Evolutionary conservation across 2,797 vertebrate species (phyloP).

Genomic region (Cossypha polioptera): DNA sequence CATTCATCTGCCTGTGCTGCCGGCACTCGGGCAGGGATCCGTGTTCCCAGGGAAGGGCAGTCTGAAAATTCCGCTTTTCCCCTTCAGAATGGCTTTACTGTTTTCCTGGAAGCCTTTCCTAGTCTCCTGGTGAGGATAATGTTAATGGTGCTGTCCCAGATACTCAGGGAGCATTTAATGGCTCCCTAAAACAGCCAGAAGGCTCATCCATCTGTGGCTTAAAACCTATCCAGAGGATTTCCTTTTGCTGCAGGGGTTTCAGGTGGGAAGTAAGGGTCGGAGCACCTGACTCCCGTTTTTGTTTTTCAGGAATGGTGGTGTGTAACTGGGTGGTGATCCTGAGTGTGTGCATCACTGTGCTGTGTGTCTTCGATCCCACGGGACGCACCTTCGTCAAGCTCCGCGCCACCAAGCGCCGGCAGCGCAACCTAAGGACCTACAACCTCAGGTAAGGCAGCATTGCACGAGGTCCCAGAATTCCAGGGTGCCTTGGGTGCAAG

Average conservation of each 20-base stretch:
- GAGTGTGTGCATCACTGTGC: slow-evolving; percentile 95
- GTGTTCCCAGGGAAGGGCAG: not conserved
- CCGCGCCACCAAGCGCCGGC: slow-evolving; percentile 92
- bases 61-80: not conserved
- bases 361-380: slow-evolving; percentile 97
- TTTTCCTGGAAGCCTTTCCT: not conserved
- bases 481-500: not conserved
- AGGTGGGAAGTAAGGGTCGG: fast-evolving
- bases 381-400: slow-evolving; percentile 97
- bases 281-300: not conserved
- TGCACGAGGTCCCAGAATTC: not conserved
- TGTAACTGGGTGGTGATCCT: slow-evolving; percentile 99
- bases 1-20: not conserved
- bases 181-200: not conserved
- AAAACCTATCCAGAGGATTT: not conserved
- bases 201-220: not conserved
- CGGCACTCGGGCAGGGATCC: not conserved
- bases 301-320: slow-evolving; percentile 87
- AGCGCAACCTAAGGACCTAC: slow-evolving; percentile 95
- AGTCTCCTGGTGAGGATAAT: not conserved
- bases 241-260: not conserved
- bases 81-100: not conserved
- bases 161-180: not conserved
- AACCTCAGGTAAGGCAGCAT: slow-evolving; percentile 84
- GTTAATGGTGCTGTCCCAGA: not conserved